phyloP scores from a whole-genome alignment of 2,797 vertebrate species.

The Octomys mimax region DNA sequence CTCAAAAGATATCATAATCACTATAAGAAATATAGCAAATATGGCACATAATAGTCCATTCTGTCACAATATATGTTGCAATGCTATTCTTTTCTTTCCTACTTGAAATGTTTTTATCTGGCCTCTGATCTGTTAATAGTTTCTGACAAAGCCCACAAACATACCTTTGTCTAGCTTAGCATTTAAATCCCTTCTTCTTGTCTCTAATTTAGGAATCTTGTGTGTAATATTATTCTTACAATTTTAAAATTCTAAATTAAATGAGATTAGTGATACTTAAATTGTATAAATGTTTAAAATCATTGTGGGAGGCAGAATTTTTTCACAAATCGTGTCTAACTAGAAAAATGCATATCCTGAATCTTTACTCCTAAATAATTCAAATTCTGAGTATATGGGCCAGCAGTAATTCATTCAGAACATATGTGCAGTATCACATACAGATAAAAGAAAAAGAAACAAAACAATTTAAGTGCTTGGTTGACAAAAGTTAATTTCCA shows the following conservation, averaged over 20 bases:
- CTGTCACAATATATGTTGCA: slow-evolving; percentile 83
- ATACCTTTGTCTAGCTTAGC: no score
- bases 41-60: slow-evolving; percentile 81
- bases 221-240: slow-evolving; percentile 48
- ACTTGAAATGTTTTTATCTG: no score
- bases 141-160: no score
- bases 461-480: neutral
- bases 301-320: slow-evolving; percentile 68
- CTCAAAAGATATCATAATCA: slow-evolving; percentile 79
- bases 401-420: neutral
- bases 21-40: slow-evolving; percentile 74
- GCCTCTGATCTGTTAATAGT: no score
- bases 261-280: slow-evolving; percentile 62
- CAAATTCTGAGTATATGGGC: neutral
- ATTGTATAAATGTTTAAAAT: slow-evolving; percentile 68
- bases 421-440: neutral
- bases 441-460: neutral
- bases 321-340: slow-evolving; percentile 52
- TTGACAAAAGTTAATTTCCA: neutral
- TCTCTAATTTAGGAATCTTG: no score
- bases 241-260: slow-evolving; percentile 75
- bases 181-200: no score
- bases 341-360: slow-evolving; percentile 54
- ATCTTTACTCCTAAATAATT: slow-evolving; percentile 57
- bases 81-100: slow-evolving; percentile 71